A percentile compares a stretch with the other conserved stretches of the same genome.
Conservation (phyloP, 2,888 invertebrate species). For the Portevinia maculata region DNA sequence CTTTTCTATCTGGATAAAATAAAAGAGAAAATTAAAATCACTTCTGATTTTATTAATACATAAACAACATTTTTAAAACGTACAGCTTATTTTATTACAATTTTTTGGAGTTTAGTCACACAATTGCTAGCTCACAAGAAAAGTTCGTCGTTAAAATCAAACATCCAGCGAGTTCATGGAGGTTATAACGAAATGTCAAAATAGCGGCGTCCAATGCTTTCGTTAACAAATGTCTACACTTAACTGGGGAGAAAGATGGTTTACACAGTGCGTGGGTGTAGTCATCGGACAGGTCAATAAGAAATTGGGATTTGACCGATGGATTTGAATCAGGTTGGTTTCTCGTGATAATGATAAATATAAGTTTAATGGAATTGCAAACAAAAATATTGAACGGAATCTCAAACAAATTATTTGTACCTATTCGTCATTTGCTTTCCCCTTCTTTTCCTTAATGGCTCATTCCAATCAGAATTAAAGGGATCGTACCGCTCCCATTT, state of each 20-base stretch:
- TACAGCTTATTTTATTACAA: conserved; percentile 38
- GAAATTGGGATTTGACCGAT: neutral
- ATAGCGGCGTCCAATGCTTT: conserved; percentile 71
- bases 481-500: too few relatives aligned
- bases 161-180: conserved; percentile 63
- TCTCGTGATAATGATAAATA: too few relatives aligned
- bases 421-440: too few relatives aligned
- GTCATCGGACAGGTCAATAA: neutral
- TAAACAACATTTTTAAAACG: conserved; percentile 18
- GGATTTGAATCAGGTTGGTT: too few relatives aligned
- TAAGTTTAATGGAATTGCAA: too few relatives aligned
- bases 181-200: conserved; percentile 72
- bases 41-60: conserved; percentile 19
- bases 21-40: conserved; percentile 4
- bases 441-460: too few relatives aligned
- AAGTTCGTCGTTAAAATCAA: conserved; percentile 64
- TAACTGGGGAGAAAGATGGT: conserved; percentile 9
- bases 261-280: conserved; percentile 23
- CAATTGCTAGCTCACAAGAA: conserved; percentile 53
- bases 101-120: conserved; percentile 54
- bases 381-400: too few relatives aligned
- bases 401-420: too few relatives aligned
- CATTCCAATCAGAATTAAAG: too few relatives aligned
- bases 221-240: conserved; percentile 59
- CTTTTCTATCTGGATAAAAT: conserved; percentile 29